A percentile compares a stretch with the other conserved stretches of the same genome.
Evolutionary conservation across 1,140 invertebrate species (phyloP).

Genomic region (Micrasema minimum): DNA sequence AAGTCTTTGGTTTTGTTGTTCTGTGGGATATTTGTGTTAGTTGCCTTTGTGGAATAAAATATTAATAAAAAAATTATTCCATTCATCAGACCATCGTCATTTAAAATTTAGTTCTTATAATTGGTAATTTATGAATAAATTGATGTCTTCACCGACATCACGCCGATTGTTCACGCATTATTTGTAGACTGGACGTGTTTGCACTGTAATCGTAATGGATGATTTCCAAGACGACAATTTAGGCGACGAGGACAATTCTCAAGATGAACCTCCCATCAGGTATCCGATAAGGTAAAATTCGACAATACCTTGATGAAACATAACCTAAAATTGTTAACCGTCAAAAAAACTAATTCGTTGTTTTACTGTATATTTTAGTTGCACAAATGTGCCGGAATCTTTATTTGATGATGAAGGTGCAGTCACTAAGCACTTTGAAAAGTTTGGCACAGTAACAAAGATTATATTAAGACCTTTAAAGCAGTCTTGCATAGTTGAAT

Average conservation of each 20-base stretch:
- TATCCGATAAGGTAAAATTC: constrained; percentile 37
- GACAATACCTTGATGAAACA: background rate
- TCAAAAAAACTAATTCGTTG: background rate
- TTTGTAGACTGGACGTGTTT: too few species aligned
- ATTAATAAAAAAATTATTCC: too few species aligned
- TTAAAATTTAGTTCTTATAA: too few species aligned
- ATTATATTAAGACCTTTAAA: constrained; percentile 71
- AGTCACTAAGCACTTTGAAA: constrained; percentile 73
- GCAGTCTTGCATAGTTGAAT: constrained; percentile 71
- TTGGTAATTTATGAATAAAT: too few species aligned
- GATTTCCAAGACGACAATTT: constrained; percentile 26
- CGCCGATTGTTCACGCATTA: too few species aligned
- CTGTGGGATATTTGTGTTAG: too few species aligned
- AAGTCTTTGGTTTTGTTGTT: too few species aligned
- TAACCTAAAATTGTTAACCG: constrained; percentile 14
- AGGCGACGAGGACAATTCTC: constrained; percentile 32
- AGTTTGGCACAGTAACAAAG: constrained; percentile 71
- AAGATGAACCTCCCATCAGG: constrained; percentile 26
- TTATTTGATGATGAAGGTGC: constrained; percentile 69
- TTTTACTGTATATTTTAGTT: constrained; percentile 59
- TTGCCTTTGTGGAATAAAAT: too few species aligned
- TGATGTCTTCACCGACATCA: too few species aligned
- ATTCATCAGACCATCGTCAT: too few species aligned
- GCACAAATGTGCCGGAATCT: constrained; percentile 71
- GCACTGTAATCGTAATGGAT: constrained; percentile 20